Conservation (phyloP, 2,113 vertebrate species). For the Gymnocephalus cernua region DNA sequence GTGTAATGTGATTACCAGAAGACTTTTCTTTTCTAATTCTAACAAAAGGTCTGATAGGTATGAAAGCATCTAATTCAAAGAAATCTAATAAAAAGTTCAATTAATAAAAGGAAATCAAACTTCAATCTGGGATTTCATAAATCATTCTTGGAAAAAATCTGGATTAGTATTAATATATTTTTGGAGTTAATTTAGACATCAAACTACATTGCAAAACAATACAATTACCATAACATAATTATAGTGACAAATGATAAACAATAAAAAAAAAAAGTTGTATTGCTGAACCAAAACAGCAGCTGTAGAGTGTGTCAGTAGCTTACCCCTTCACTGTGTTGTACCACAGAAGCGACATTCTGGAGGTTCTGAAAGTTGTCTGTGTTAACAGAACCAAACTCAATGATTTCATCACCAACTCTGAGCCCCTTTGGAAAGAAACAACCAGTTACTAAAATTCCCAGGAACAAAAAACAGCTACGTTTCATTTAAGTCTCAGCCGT, state of each 20-base stretch:
- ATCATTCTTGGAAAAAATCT: not conserved
- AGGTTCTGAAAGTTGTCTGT: conserved; percentile 91
- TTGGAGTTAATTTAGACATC: not conserved
- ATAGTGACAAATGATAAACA: not conserved
- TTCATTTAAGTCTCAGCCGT: not conserved
- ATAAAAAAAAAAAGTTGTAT: not conserved
- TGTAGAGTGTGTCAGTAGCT: conserved; percentile 53
- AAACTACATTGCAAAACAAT: not conserved
- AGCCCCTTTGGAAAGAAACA: conserved; percentile 86
- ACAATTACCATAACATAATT: not conserved
- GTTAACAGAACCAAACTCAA: conserved; percentile 95
- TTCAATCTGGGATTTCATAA: not conserved
- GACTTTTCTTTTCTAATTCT: not conserved
- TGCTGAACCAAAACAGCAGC: not conserved
- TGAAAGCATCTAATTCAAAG: not conserved
- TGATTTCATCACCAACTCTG: conserved; percentile 89
- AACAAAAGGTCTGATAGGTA: not conserved
- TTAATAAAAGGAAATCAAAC: not conserved
- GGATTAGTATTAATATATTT: not conserved
- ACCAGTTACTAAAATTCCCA: not conserved
- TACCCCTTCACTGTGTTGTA: conserved; percentile 97
- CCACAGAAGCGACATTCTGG: conserved; percentile 91
- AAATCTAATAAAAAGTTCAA: not conserved
- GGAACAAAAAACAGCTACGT: not conserved
- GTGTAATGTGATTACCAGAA: not conserved